Evolutionary conservation across 1,140 invertebrate genomes (phyloP), one percentile per base, ranked within the genome.

Genomic region (Carcinoscorpius rotundicauda): DNA sequence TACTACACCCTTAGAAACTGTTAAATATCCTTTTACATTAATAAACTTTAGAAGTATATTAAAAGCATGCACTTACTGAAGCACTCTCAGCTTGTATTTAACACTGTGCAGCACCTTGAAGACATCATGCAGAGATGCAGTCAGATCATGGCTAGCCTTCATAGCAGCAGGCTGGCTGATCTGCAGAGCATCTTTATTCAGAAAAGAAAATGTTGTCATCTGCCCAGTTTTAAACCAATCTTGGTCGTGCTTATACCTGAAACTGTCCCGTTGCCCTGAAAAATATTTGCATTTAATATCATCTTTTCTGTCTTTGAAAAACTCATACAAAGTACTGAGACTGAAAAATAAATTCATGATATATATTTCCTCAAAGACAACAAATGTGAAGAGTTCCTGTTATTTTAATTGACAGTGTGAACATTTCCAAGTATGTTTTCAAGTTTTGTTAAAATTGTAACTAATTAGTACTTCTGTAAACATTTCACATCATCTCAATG

Each of bases 171-270:
- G 59, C 11, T 62, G 65, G 8, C 60, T 63, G 51, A 52, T 61
- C 51, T 62, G 61, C 29, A 62, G 55, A 5, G 57, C 58, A 11
- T 29, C 66, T 64, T 69, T 59, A 55, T 66, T 72, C 29, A 29
- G 29, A 29, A 29, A 29, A 29, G 29, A 29, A 64, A 76, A 76
- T 73, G 74, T 82, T 3, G 88, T 84, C 66, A 94, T 75, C 72
- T 84, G 82, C 8, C 91, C 91, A 72, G 88, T 85, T 70, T 87
- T 89, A 11, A 93, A 78, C 83, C 89, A 91, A 73, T 93, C 89
- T 75, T 93, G 89, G 78, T 91, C 87, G 74, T 92, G 87, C 55
- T 84, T 80, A 75, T 87, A 91, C 51, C 85, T 84, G 85, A 87
- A 58, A 80, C 80, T 60, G 87, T 81, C 69, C 84, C 86, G n/a